A percentile compares a stretch with the other conserved stretches of the same genome.
phyloP scores from a whole-genome alignment of 2,797 vertebrate species.

The Picus viridis region DNA sequence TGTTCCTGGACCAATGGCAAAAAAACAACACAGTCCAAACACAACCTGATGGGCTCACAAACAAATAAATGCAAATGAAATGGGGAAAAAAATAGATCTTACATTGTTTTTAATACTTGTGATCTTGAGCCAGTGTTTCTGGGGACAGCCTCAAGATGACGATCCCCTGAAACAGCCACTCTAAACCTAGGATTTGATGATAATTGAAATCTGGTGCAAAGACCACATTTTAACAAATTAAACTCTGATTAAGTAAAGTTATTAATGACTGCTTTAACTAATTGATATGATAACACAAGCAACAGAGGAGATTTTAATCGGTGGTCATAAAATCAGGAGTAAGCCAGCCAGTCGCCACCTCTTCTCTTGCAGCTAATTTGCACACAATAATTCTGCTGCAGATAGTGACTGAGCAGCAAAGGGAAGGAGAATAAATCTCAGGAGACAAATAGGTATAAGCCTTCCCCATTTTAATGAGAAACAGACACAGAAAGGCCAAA shows the following conservation, averaged over 20 bases:
- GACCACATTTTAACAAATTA: conserved; percentile 47
- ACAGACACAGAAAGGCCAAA: conserved; percentile 50
- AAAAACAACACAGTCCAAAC: neutral
- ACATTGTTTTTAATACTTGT: conserved; percentile 39
- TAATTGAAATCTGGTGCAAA: conserved; percentile 11
- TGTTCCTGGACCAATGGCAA: neutral
- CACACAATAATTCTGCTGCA: conserved; percentile 24
- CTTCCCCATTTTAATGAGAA: conserved; percentile 58
- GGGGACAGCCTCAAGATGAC: neutral
- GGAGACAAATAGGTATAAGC: conserved; percentile 43
- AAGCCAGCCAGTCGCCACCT: conserved; percentile 16
- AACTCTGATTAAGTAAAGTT: conserved; percentile 22
- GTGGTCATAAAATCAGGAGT: conserved; percentile 23
- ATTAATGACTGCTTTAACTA: conserved; percentile 47
- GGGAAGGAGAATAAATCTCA: conserved; percentile 40
- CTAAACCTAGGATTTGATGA: neutral
- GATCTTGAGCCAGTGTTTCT: conserved; percentile 49
- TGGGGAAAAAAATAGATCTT: neutral
- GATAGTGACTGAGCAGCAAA: neutral
- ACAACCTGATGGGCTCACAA: conserved; percentile 1
- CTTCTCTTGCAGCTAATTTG: conserved; percentile 20
- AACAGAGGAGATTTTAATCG: conserved; percentile 26
- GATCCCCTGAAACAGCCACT: neutral
- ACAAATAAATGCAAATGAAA: conserved; percentile 37
- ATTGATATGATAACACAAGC: conserved; percentile 17